Base-by-base conservation (phyloP, 2,797 vertebrate species). In the Fratercula arctica region DNA sequence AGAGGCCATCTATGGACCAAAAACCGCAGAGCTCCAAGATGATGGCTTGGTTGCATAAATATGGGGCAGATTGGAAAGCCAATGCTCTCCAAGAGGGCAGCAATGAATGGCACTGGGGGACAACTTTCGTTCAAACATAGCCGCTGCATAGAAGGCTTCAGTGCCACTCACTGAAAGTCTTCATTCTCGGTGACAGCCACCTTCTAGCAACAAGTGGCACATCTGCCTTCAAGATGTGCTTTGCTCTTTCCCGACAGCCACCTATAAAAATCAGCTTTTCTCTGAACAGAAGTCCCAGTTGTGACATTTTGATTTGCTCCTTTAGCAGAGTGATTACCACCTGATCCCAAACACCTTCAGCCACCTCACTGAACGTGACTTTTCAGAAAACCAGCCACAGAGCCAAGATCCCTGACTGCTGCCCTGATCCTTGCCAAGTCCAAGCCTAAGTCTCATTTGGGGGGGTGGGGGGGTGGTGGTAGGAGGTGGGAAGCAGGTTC, bases 161-260 rank as follows among this genome's bases (percentile, higher is more conserved):
- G 10, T 74, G 63, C 67, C 83, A 60, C 46, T 54, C 46, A 29
- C 23, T 48, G 17, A 3, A 75, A 51, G 23, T 12, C 76, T 39
- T 88, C 56, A 29, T 59, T 70, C 67, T 28, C 6, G 0, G 33
- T 41, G 70, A 94, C 77, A 79, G 77, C 35, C 73, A 93, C 91
- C 90, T 87, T 90, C 59, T 10, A 82, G 91, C 96, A 97, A 97
- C 96, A 97, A 96, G 95, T 96, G 91, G 85, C 93, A 95, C 93
- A 95, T 92, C 89, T 92, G 85, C 74, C 59, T 87, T 78, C 78
- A 92, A 85, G 85, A 93, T 33, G 43, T 74, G 87, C 78, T 88
- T 66, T 63, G 45, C 85, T 31, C 29, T 72, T 78, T 54, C 29
- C 77, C 37, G 31, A 86, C 46, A 93, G 46, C 54, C 78, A 57